Base-by-base conservation (phyloP, 2,888 invertebrate species). In the Tethea ocularis region DNA sequence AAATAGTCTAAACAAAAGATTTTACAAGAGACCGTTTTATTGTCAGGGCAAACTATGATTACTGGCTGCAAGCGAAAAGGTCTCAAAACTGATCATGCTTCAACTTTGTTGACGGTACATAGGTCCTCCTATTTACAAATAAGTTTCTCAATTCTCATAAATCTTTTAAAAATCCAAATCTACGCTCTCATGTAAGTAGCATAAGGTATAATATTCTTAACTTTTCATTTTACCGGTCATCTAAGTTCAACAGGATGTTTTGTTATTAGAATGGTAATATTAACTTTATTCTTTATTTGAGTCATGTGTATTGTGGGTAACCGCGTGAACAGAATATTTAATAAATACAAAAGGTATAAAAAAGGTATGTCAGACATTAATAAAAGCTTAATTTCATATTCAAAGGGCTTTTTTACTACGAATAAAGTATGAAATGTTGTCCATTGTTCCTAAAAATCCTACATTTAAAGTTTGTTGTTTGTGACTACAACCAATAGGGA, bases 191-290 rank as follows among this genome's bases (percentile, higher is more conserved):
- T 2, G 7, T 2, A 15, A 46, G 15, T 1, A 13, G 0, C 6
- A 38, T 46, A 46, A 20, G n/a, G 17, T 41, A 1, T 41, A 41
- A 41, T 15, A 17, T 41, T 5, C 15, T 29, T n/a, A 24, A 58
- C 57, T 60, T 58, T 58, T 57, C 57, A 57, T 63, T 57, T 55
- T 41, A 57, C 58, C 54, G 52, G 46, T 51, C 41, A 58, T 55
- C 5, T 20, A 20, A 56, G 56, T 13, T 36, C 59, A 57, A 61
- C 60, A 66, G 66, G 63, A 66, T 62, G 66, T 61, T 55, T 55
- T 41, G n/a, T 38, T 41, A 15, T 33, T 60, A 46, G 46, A 46
- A 46, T 46, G 20, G 46, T 46, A 46, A 46, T 46, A 17, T 8
- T 17, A 26, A 8, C 51, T 46, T 57, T 7, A 51, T 59, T 52